Evolutionary conservation across 2,888 invertebrate species (phyloP).

Genomic region (Onchidella celtica): DNA sequence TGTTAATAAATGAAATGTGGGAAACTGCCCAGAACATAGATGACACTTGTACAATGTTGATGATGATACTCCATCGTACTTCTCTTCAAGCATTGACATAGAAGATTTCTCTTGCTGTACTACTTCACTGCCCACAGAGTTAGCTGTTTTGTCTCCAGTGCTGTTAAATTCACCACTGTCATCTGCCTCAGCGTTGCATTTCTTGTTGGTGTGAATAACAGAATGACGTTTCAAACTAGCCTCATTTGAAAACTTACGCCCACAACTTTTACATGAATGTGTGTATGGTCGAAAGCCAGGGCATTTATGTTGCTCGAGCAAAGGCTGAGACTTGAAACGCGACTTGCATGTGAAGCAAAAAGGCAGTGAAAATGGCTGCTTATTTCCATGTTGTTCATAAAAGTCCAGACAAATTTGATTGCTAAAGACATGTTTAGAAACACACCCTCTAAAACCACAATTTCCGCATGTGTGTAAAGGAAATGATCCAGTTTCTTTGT

Average conservation of each 20-base stretch:
- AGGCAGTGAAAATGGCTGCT: neutral
- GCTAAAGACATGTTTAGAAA: neutral
- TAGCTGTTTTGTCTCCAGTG: neutral
- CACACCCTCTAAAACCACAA: neutral
- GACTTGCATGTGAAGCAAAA: constrained; percentile 36
- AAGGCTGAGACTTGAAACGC: neutral
- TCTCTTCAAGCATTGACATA: neutral
- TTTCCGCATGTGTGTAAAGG: neutral
- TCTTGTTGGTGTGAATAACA: neutral
- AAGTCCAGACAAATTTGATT: constrained; percentile 25
- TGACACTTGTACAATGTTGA: neutral
- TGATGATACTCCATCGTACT: neutral
- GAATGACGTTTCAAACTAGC: neutral
- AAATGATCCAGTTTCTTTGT: neutral
- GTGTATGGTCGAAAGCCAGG: neutral
- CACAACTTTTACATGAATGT: constrained; percentile 6
- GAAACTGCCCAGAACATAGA: constrained; percentile 22
- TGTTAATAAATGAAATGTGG: constrained; percentile 1
- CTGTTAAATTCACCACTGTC: neutral
- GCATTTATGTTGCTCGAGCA: neutral
- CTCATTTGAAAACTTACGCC: constrained; percentile 17
- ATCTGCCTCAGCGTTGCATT: neutral
- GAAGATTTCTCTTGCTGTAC: neutral
- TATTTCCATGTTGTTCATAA: neutral
- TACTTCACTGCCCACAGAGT: too few relatives aligned